Evolutionary conservation across 2,888 invertebrate species (phyloP).

Genomic region (Antheraea yamamai): DNA sequence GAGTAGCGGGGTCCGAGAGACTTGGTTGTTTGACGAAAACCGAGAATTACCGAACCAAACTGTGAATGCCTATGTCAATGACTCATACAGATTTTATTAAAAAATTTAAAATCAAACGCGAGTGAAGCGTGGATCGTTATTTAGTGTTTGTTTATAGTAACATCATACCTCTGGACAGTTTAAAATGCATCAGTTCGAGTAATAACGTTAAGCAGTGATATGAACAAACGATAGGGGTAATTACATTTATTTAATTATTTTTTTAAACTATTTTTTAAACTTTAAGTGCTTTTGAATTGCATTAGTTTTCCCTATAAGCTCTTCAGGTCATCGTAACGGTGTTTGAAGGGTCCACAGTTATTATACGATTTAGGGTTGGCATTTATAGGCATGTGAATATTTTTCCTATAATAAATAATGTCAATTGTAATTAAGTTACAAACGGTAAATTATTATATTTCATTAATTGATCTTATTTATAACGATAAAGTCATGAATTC

Average conservation of each 20-base stretch:
- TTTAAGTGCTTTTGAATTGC: background rate
- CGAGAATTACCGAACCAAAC: too few species aligned
- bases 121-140: too few species aligned
- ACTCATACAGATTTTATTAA: too few species aligned
- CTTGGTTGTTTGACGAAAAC: too few species aligned
- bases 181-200: background rate
- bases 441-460: background rate
- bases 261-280: too few species aligned
- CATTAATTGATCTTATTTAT: background rate
- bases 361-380: constrained; percentile 10
- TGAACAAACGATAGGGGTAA: background rate
- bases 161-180: background rate
- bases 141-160: background rate
- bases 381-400: background rate
- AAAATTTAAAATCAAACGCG: too few species aligned
- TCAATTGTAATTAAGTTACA: background rate
- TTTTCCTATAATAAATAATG: too few species aligned
- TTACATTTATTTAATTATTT: background rate
- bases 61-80: too few species aligned
- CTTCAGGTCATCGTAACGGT: background rate
- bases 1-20: too few species aligned
- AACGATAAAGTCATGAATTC: background rate
- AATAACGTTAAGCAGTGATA: background rate
- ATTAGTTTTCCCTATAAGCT: background rate
- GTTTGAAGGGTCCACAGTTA: background rate